These are phyloP conservation scores for Mormyrops attenuatus DNA, from an alignment of 2,797 vertebrate genomes.

Conservation along the genomic window DNA sequence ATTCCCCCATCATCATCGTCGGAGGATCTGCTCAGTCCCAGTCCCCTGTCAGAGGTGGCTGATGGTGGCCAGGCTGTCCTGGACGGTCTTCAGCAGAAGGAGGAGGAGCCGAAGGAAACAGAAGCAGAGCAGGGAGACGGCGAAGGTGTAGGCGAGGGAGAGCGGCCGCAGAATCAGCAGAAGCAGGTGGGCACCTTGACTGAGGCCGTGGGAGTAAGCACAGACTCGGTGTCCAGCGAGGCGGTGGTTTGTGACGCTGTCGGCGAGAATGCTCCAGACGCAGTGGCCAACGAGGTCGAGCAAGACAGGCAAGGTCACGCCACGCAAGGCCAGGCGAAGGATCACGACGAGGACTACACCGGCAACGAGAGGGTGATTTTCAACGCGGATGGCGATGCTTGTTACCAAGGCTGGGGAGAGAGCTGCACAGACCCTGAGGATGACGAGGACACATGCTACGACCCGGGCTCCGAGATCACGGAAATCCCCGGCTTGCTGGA, in stretches of 20 bases:
- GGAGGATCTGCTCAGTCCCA: conserved; percentile 64
- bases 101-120: conserved; percentile 18
- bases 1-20: conserved; percentile 58
- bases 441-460: conserved; percentile 80
- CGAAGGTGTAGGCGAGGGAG: conserved; percentile 31
- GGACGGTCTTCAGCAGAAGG: conserved; percentile 40
- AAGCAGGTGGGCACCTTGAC: conserved; percentile 43
- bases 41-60: conserved; percentile 46
- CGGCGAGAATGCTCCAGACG: conserved; percentile 38
- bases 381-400: conserved; percentile 68
- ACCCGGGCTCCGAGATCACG: conserved; percentile 79
- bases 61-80: conserved; percentile 22
- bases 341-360: conserved; percentile 68
- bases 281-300: conserved; percentile 30
- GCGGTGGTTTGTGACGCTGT: conserved; percentile 34
- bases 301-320: conserved; percentile 41
- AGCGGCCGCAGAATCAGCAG: conserved; percentile 51
- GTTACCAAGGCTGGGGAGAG: conserved; percentile 88
- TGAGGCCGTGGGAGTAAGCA: conserved; percentile 40
- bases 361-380: conserved; percentile 83
- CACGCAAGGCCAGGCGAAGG: conserved; percentile 54
- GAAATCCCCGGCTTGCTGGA: conserved; percentile 83
- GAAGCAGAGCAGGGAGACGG: background rate
- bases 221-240: conserved; percentile 39
- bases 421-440: conserved; percentile 85